Base-by-base conservation (phyloP, 2,888 invertebrate species). In the Dicyrtoma fusca region DNA sequence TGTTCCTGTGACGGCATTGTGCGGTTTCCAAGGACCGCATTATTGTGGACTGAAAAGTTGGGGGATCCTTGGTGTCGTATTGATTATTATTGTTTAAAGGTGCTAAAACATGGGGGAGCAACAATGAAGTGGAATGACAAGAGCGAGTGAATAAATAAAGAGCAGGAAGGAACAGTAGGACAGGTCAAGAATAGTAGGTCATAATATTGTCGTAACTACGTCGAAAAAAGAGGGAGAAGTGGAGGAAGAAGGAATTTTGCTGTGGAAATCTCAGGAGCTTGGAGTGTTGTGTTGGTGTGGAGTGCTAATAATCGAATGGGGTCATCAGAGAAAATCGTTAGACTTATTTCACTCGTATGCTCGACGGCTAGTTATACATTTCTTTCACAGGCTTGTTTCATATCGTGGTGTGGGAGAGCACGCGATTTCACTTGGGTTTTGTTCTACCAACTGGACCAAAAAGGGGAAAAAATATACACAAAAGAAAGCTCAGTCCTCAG, bases 301-400 rank as follows among this genome's bases (percentile, higher is more conserved):
- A 66, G 62, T 42, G 69, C 53, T 61, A 57, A 68, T 76, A 77
- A 79, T 79, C 77, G 74, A 79, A 79, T 77, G 75, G 74, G 79
- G 79, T 76, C 77, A 79, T 79, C 79, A 68, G 57, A 71, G 74
- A 76, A 79, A 77, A 77, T 77, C 79, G 79, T 77, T 79, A 76
- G 26, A 49, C 23, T 57, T 68, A 66, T 44, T 66, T 55, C 57
- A 68, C 57, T 68, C 55, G 42, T 44, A 53, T 25, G 26, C 53
- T 23, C 65, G 26, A 19, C 34, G 51, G 19, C 55, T 44, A 10
- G 25, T 17, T 49, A n/a, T 53, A n/a, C 19, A 21, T 25, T 59
- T 23, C 25, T 13, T 59, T 8, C 23, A 6, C 57, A 1, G 10
- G 26, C 25, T 44, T 49, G 55, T 14, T 59, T 34, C 42, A 17